phyloP scores from a whole-genome alignment of 2,888 invertebrate genomes.

The Volucella inanis region DNA sequence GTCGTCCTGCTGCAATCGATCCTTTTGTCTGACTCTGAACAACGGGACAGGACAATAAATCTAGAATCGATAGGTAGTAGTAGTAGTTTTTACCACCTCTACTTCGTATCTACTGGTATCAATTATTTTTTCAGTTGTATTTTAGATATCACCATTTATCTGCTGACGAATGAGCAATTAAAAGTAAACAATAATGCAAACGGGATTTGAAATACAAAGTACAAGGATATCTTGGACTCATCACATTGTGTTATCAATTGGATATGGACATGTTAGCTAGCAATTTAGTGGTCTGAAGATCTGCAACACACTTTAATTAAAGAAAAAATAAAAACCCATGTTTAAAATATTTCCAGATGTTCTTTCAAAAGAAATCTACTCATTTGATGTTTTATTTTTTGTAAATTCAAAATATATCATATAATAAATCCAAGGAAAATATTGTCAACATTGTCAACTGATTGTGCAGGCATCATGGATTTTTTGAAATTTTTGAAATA shows the following conservation, averaged over 20 bases:
- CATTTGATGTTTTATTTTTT: no score
- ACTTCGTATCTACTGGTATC: not conserved
- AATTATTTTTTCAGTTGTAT: not conserved
- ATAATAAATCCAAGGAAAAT: no score
- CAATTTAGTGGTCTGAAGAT: slow-evolving; percentile 7
- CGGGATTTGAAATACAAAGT: slow-evolving; percentile 9
- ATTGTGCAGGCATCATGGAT: no score
- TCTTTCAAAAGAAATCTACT: no score
- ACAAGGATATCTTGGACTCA: not conserved
- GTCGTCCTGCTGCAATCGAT: slow-evolving; percentile 39
- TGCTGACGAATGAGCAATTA: slow-evolving; percentile 1
- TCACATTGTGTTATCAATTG: slow-evolving; percentile 21
- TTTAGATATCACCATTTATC: not conserved
- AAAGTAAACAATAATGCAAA: slow-evolving; percentile 24
- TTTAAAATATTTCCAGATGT: not conserved
- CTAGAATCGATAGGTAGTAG: slow-evolving; percentile 23
- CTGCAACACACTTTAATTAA: slow-evolving; percentile 43
- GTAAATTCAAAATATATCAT: no score
- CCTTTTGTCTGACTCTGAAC: slow-evolving; percentile 38
- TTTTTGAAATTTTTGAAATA: no score
- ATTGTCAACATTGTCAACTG: no score
- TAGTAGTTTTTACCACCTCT: slow-evolving; percentile 1
- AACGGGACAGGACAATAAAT: slow-evolving; percentile 48
- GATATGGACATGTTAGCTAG: slow-evolving; percentile 7
- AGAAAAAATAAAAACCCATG: slow-evolving; percentile 16